These are phyloP conservation scores for Platorchestia sp. DNA, from an alignment of 1,140 invertebrate genomes.

Conservation along the genomic window DNA sequence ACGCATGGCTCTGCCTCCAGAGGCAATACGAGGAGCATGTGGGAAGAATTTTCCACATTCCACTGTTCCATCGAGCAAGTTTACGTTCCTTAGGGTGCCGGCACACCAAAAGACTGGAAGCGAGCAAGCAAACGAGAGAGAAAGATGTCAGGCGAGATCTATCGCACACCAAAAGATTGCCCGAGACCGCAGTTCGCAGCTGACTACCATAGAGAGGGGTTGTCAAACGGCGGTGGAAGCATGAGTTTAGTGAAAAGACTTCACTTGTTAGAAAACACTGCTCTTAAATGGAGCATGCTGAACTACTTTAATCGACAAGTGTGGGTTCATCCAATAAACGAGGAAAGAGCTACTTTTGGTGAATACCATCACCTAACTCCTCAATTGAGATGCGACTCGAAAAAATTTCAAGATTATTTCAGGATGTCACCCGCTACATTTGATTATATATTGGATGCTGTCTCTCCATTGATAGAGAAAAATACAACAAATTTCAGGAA, in stretches of 20 bases:
- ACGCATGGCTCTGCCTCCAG: too few relatives aligned
- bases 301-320: background rate
- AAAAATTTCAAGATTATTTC: background rate
- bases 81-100: too few relatives aligned
- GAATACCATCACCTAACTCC: background rate
- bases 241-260: background rate
- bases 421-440: background rate
- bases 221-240: too few relatives aligned
- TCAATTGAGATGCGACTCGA: background rate
- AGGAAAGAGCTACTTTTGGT: background rate
- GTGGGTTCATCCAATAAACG: conserved; percentile 10
- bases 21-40: too few relatives aligned
- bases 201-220: too few relatives aligned
- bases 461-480: background rate
- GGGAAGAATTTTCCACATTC: too few relatives aligned
- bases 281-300: background rate
- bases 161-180: too few relatives aligned
- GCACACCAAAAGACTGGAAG: too few relatives aligned
- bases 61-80: too few relatives aligned
- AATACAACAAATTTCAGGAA: conserved; percentile 4
- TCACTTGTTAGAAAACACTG: background rate
- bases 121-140: too few relatives aligned
- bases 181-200: too few relatives aligned
- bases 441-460: background rate
- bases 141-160: too few relatives aligned